Evolutionary conservation across 2,888 invertebrate species (phyloP).

Genomic region (Buathra laborator): DNA sequence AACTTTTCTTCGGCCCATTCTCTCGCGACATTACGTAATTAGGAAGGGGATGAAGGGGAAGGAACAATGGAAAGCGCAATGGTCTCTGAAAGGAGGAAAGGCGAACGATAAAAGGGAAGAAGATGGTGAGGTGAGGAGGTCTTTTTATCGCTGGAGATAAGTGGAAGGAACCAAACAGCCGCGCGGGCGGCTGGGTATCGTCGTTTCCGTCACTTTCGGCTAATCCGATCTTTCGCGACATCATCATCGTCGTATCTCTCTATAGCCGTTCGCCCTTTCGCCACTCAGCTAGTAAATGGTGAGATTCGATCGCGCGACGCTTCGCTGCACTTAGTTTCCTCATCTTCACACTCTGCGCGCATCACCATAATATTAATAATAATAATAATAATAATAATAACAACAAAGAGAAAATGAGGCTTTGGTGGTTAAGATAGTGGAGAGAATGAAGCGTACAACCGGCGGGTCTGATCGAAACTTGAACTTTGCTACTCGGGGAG

Average conservation of each 20-base stretch:
- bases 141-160: constrained; percentile 40
- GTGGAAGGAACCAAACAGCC: constrained; percentile 6
- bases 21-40: constrained; percentile 64
- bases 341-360: constrained; percentile 2
- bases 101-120: constrained; percentile 3
- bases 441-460: not conserved
- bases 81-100: constrained; percentile 21
- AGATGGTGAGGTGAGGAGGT: constrained; percentile 2
- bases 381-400: constrained; percentile 23
- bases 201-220: constrained; percentile 62
- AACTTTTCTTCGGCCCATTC: constrained; percentile 55
- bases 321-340: constrained; percentile 32
- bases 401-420: not conserved
- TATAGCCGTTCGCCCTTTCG: constrained; percentile 28
- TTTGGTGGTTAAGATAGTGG: not conserved
- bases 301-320: constrained; percentile 17
- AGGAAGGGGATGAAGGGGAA: constrained; percentile 19
- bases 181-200: constrained; percentile 25
- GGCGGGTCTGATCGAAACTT: not conserved
- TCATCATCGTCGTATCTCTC: constrained; percentile 52
- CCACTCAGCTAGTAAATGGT: constrained; percentile 5
- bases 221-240: constrained; percentile 66
- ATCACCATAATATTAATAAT: constrained; percentile 26
- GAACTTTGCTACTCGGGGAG: not conserved
- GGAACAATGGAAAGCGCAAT: constrained; percentile 30